Conservation (phyloP, 2,113 vertebrate species). For the Chlorodrepanis virens region DNA sequence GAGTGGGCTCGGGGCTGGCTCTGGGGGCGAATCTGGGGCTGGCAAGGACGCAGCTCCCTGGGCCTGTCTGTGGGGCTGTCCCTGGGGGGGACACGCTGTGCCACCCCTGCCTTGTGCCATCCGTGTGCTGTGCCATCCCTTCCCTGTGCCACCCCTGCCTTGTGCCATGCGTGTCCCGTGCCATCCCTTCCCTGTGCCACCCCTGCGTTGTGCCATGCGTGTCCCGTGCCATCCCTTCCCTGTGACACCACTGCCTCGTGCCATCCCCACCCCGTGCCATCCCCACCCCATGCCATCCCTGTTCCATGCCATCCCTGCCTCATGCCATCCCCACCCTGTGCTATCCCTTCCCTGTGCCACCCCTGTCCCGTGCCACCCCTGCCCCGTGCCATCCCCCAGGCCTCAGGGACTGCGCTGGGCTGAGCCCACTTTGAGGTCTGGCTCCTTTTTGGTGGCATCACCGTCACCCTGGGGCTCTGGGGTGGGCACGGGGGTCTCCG, state of each 20-base stretch:
- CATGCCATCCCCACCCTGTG: too few relatives aligned
- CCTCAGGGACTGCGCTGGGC: too few relatives aligned
- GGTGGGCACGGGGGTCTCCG: not conserved
- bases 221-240: too few relatives aligned
- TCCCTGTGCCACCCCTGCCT: not conserved
- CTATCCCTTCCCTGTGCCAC: too few relatives aligned
- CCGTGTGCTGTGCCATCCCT: too few relatives aligned
- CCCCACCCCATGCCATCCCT: fast-evolving
- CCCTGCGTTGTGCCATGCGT: too few relatives aligned
- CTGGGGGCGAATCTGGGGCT: not conserved
- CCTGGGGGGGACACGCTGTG: not conserved
- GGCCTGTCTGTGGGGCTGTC: fast-evolving
- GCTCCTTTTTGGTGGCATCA: not conserved
- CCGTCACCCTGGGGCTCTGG: fast-evolving
- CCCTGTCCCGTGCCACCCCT: too few relatives aligned
- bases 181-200: too few relatives aligned
- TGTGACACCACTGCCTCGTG: not conserved
- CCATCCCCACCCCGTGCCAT: too few relatives aligned
- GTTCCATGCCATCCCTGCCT: fast-evolving
- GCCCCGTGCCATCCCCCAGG: too few relatives aligned
- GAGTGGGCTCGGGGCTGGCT: not conserved
- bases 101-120: fast-evolving
- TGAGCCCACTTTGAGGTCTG: fast-evolving
- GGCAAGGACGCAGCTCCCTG: not conserved
- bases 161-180: fast-evolving